A percentile compares a stretch with the other conserved stretches of the same genome.
These are phyloP conservation scores for Megastigmus dorsalis DNA, from an alignment of 2,888 invertebrate genomes.

Conservation along the genomic window DNA sequence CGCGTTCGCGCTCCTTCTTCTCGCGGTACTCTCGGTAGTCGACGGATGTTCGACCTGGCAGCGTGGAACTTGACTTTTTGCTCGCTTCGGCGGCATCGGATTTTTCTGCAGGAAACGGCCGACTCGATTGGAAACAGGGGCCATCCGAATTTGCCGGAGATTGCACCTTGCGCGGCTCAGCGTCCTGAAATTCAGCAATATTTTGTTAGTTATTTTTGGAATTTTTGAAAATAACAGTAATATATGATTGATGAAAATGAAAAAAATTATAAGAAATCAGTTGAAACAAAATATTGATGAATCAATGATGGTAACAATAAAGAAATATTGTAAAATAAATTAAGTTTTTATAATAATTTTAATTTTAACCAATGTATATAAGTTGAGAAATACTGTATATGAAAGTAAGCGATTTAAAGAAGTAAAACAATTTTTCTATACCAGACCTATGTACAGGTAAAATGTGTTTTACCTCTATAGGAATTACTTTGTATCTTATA, in stretches of 20 bases:
- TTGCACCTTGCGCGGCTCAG: constrained; percentile 69
- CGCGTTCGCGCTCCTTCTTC: constrained; percentile 80
- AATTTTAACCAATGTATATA: too few species aligned
- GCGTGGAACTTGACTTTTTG: constrained; percentile 62
- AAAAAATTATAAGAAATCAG: neutral
- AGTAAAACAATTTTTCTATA: too few species aligned
- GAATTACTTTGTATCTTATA: too few species aligned
- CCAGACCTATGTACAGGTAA: too few species aligned
- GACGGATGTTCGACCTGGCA: constrained; percentile 72
- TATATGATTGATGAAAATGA: too few species aligned
- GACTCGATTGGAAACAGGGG: constrained; percentile 64
- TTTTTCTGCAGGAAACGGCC: constrained; percentile 64
- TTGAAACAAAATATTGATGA: neutral
- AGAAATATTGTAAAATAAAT: too few species aligned
- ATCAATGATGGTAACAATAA: too few species aligned
- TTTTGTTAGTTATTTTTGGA: neutral
- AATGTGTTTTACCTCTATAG: too few species aligned
- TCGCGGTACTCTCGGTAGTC: constrained; percentile 79
- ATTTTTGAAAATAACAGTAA: too few species aligned
- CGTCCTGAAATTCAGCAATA: constrained; percentile 59
- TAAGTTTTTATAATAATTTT: too few species aligned
- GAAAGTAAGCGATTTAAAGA: too few species aligned
- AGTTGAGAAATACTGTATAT: too few species aligned
- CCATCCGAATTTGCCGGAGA: constrained; percentile 63
- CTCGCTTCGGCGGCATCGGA: constrained; percentile 65